Evolutionary conservation across 2,888 invertebrate genomes (phyloP), one percentile per base, ranked within the genome.

Genomic region (Mesochorus sp.): DNA sequence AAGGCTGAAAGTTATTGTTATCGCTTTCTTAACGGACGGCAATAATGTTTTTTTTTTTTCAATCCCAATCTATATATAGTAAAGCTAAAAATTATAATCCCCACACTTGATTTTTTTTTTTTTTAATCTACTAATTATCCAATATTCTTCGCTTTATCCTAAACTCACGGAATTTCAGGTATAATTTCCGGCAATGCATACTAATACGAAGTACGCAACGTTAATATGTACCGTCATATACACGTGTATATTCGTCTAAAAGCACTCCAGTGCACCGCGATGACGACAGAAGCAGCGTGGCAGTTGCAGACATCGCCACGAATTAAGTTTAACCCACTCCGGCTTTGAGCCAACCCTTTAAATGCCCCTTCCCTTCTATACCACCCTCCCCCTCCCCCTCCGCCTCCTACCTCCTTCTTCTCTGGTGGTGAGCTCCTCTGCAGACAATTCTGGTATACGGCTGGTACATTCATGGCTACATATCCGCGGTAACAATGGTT

Each of bases 401-500:
- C 47, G n/a, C n/a, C n/a, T n/a, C n/a, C n/a, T n/a, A n/a, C n/a
- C n/a, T n/a, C 14, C 42, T 42, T 42, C 17, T 42, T 17, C 14
- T 42, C 14, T 2, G n/a, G n/a, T n/a, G n/a, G n/a, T n/a, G n/a
- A n/a, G n/a, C 17, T 19, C 19, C 17, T 14, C 55, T 19, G 12
- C 59, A 49, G 59, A 61, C 49, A 70, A 49, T 70, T 57, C 57
- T 59, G 53, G 19, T 21, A 12, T 37, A 37, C 55, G 47, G 51
- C 51, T 59, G 59, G 68, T 72, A 75, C 75, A 72, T 31, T 53
- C 53, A 53, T 53, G 34, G 53, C 19, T 66, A 44, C 62, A 70
- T 73, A 78, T 78, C 68, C 73, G 75, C 42, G 66, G 75, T 72
- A 79, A 79, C 79, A 72, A 79, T 72, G 75, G 79, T 62, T 57